Base-by-base conservation (phyloP, 2,113 vertebrate species). In the Nerophis ophidion region DNA sequence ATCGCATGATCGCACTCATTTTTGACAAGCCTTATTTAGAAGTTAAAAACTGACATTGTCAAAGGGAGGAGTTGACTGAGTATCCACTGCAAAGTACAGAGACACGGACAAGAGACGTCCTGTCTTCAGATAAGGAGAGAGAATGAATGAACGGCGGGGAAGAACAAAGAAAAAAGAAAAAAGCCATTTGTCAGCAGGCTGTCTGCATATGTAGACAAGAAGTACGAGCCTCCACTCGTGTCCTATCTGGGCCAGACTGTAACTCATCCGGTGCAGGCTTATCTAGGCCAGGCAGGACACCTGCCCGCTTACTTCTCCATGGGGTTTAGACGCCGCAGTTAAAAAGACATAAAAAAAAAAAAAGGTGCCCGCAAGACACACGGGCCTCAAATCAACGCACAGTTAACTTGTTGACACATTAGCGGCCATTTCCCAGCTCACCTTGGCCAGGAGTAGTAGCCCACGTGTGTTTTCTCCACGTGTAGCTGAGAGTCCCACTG, bases 391-490 rank as follows among this genome's bases (percentile, higher is more conserved):
- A 67, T 77, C 74, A 71, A 72, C 38, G 45, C 33, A 44, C 40
- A 6, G 11, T 44, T 44, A 44, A 44, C 40, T 44, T 44, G 11
- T 5, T 44, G 40, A 3, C 10, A 44, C 56, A 57, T 71, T 77
- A 40, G 63, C 68, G 60, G n/a, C n/a, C 0, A 16, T 66, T 35
- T 17, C 7, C 34, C 55, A 34, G 55, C 46, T 69, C 56, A 98
- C 97, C 84, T 91, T 16, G 97, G 97, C 95, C 95, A 98, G 0
- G 88, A 89, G 38, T 94, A 95, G 79, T 98, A 98, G 6, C 97
- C 96, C 93, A 92, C 94, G 81, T 99, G 95, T 0, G 95, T 97
- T 77, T 98, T 99, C 76, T 98, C 95, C 86, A 99, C 93, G 68
- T 91, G 97, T 13, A 56, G 84, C 69, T 87, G 90, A 0, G 83